phyloP scores from a whole-genome alignment of 2,113 vertebrate genomes.

The Equus przewalskii region DNA sequence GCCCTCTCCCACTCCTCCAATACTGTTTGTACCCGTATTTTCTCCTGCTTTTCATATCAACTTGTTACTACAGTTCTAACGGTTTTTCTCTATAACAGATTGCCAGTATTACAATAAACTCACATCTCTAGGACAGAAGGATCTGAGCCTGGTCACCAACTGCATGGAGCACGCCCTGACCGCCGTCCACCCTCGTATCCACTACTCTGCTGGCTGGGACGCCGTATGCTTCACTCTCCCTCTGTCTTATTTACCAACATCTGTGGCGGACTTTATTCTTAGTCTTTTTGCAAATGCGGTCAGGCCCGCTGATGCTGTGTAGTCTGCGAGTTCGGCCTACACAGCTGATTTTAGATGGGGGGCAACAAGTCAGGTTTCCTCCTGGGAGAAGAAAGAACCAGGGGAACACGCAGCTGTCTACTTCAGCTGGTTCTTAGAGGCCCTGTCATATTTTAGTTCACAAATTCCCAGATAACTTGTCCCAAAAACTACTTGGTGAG shows the following conservation, averaged over 20 bases:
- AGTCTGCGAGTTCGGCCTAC: neutral
- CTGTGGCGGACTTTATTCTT: constrained; percentile 83
- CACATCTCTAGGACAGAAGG: neutral
- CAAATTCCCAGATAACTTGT: neutral
- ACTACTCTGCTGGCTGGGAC: constrained; percentile 87
- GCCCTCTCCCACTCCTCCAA: neutral
- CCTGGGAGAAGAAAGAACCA: neutral
- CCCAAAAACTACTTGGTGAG: neutral
- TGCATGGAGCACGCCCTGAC: constrained; percentile 89
- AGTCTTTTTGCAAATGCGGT: neutral
- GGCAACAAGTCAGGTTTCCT: neutral
- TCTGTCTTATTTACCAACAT: constrained; percentile 88
- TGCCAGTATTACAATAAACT: constrained; percentile 3
- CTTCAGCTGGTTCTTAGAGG: neutral
- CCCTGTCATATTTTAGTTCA: neutral
- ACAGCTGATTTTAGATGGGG: neutral
- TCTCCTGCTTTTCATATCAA: neutral
- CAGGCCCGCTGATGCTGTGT: neutral
- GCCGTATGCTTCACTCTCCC: constrained; percentile 86
- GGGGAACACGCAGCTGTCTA: neutral
- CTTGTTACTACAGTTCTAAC: neutral
- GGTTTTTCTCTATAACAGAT: constrained; percentile 7
- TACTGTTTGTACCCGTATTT: neutral
- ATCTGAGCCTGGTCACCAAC: constrained; percentile 85
- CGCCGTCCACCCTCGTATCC: constrained; percentile 83